A percentile compares a stretch with the other conserved stretches of the same genome.
These are phyloP conservation scores for Syndactyla subalaris DNA, from an alignment of 2,797 vertebrate genomes.

Conservation along the genomic window DNA sequence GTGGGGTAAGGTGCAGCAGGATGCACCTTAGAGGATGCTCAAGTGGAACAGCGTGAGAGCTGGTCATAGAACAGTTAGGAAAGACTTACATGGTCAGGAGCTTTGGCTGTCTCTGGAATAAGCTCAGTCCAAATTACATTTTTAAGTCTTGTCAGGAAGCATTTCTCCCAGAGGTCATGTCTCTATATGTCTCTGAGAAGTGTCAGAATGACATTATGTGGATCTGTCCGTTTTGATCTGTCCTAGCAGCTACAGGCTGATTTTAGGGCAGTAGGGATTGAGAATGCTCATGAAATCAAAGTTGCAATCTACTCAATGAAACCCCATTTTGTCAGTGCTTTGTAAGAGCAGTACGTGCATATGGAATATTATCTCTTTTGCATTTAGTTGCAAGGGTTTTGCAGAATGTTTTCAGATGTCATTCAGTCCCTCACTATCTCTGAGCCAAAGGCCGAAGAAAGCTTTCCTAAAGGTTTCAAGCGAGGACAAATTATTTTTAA, in stretches of 20 bases:
- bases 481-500: slow-evolving; percentile 9
- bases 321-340: not conserved
- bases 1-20: not conserved
- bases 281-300: not conserved
- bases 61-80: not conserved
- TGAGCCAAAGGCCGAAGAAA: not conserved
- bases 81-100: not conserved
- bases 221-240: not conserved
- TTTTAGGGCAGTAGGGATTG: not conserved
- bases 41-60: not conserved
- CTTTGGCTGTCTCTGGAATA: not conserved
- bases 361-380: not conserved
- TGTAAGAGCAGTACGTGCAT: not conserved
- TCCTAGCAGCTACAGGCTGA: not conserved
- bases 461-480: not conserved
- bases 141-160: not conserved
- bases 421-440: not conserved
- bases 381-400: not conserved
- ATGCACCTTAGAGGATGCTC: not conserved
- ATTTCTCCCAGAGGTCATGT: not conserved
- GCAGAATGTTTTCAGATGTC: not conserved
- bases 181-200: not conserved
- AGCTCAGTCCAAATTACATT: not conserved
- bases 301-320: not conserved
- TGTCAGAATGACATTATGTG: not conserved